A percentile compares a stretch with the other conserved stretches of the same genome.
Conservation (phyloP, 2,797 vertebrate genomes). For the Gymnocypris eckloni region DNA sequence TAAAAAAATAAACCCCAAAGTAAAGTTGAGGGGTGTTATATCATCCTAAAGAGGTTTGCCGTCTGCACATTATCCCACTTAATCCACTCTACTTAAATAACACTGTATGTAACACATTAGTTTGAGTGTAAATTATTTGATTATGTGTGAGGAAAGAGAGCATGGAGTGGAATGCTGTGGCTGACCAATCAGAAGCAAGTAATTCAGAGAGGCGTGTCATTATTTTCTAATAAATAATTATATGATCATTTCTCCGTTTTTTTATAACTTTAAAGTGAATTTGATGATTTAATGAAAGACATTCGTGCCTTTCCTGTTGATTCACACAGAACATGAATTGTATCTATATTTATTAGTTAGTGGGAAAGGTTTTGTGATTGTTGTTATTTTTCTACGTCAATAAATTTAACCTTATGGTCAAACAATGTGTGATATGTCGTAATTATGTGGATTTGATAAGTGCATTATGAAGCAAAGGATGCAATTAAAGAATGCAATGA, state of each 20-base stretch:
- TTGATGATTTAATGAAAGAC: not conserved
- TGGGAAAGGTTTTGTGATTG: not conserved
- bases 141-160: not conserved
- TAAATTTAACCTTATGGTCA: not conserved
- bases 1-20: not conserved
- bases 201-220: not conserved
- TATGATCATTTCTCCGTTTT: not conserved
- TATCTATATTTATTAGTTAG: not conserved
- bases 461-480: too few species aligned
- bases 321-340: not conserved
- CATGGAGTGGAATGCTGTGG: not conserved
- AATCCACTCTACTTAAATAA: not conserved
- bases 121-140: not conserved
- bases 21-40: not conserved
- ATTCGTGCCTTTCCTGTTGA: not conserved
- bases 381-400: not conserved
- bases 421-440: not conserved
- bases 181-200: constrained; percentile 9
- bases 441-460: not conserved
- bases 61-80: not conserved
- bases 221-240: not conserved
- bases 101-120: not conserved
- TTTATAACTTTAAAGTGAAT: not conserved
- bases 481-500: not conserved
- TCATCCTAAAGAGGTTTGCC: not conserved